phyloP scores from a whole-genome alignment of 2,888 invertebrate species.

The Drosophila quinaria region DNA sequence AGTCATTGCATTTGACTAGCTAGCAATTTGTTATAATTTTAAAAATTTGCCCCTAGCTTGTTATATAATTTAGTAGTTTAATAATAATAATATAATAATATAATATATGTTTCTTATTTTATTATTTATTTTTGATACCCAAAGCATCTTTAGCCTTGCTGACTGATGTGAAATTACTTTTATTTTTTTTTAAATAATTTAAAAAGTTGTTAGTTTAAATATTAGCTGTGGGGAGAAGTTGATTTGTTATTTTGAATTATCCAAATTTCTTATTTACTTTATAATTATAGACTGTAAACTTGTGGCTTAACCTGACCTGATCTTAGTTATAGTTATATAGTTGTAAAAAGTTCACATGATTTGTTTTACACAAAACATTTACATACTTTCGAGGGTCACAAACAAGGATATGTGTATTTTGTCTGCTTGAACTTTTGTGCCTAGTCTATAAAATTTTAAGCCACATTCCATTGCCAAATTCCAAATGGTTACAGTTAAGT shows the following conservation, averaged over 20 bases:
- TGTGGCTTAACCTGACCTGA: not conserved
- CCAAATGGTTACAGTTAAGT: conserved; percentile 36
- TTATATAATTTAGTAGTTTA: conserved; percentile 51
- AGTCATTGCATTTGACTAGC: conserved; percentile 67
- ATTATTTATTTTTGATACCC: not conserved
- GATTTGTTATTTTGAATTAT: too few species aligned
- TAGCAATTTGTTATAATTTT: conserved; percentile 65
- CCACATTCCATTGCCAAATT: conserved; percentile 28
- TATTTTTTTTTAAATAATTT: too few species aligned
- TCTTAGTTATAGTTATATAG: too few species aligned
- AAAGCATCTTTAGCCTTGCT: not conserved
- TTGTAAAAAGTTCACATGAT: conserved; percentile 18
- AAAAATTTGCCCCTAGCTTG: conserved; percentile 5
- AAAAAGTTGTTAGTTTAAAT: too few species aligned
- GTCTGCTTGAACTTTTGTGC: conserved; percentile 26
- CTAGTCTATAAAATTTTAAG: conserved; percentile 49
- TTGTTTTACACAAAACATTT: conserved; percentile 15
- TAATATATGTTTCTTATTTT: too few species aligned
- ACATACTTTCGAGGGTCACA: conserved; percentile 24
- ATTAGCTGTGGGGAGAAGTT: too few species aligned
- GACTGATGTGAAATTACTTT: not conserved
- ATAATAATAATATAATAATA: too few species aligned
- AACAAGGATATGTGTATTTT: conserved; percentile 16
- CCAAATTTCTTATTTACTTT: too few species aligned
- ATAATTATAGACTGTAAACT: not conserved